Conservation (phyloP, 2,113 vertebrate species). For the Pongo pygmaeus region DNA sequence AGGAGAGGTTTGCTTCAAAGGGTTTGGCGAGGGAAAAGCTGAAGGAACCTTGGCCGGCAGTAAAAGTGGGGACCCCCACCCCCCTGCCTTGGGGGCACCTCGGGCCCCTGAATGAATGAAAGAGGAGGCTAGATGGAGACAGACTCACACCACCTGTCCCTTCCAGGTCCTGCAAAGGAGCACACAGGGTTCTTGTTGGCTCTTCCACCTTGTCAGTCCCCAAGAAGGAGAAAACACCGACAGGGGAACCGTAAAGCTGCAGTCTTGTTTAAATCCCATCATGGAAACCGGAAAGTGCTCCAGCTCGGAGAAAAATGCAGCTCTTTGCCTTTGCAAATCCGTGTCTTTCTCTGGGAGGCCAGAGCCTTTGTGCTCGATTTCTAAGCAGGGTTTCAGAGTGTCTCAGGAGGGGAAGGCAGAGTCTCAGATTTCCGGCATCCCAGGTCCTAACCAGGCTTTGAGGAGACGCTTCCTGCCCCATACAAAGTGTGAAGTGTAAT, state of each 20-base stretch:
- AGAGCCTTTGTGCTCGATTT: neutral
- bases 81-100: neutral
- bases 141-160: neutral
- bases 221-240: neutral
- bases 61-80: neutral
- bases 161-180: neutral
- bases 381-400: neutral
- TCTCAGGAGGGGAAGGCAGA: neutral
- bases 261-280: neutral
- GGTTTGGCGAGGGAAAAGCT: neutral
- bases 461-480: neutral
- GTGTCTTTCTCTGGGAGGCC: neutral
- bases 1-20: neutral
- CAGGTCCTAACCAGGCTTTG: neutral
- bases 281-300: neutral
- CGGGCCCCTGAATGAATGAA: neutral
- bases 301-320: neutral
- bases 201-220: neutral
- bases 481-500: constrained; percentile 64
- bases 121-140: neutral
- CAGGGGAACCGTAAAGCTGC: neutral
- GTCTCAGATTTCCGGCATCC: constrained; percentile 47
- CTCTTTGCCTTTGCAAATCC: neutral
- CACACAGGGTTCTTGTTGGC: neutral
- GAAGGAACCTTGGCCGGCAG: neutral